Percentiles rank a stretch among this genome's conserved stretches.
phyloP scores from a whole-genome alignment of 2,797 vertebrate genomes.

The Aphelocoma californica region DNA sequence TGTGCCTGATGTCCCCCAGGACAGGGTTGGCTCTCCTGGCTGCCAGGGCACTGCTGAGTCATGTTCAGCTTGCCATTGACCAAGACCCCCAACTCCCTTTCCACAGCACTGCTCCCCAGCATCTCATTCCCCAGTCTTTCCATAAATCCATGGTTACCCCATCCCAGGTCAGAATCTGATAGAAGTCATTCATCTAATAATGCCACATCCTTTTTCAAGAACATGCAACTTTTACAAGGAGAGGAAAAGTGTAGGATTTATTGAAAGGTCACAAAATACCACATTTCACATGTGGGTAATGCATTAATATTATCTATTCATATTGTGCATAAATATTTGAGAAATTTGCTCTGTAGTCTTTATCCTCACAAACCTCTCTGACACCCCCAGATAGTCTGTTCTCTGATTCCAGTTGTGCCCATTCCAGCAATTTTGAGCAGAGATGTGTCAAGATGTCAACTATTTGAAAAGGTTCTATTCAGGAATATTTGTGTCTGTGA shows the following conservation, averaged over 20 bases:
- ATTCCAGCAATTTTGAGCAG: not conserved
- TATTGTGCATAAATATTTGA: not conserved
- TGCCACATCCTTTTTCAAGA: not conserved
- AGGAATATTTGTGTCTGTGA: not conserved
- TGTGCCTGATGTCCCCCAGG: not conserved
- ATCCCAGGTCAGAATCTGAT: not conserved
- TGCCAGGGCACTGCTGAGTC: not conserved
- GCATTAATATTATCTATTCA: not conserved
- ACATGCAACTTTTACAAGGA: not conserved
- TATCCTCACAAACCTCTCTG: not conserved
- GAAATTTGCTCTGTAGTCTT: not conserved
- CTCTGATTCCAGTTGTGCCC: not conserved
- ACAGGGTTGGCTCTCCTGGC: not conserved
- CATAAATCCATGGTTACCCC: not conserved
- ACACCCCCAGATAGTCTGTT: not conserved
- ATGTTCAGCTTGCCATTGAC: fast-evolving
- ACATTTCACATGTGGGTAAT: not conserved
- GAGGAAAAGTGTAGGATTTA: not conserved
- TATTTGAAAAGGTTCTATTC: not conserved
- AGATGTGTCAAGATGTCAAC: not conserved
- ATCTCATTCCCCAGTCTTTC: not conserved
- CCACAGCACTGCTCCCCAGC: not conserved
- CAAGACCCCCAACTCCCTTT: fast-evolving
- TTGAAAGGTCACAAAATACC: not conserved
- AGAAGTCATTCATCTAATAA: not conserved